phyloP scores from a whole-genome alignment of 2,113 vertebrate genomes.

The Neopipo cinnamomea region DNA sequence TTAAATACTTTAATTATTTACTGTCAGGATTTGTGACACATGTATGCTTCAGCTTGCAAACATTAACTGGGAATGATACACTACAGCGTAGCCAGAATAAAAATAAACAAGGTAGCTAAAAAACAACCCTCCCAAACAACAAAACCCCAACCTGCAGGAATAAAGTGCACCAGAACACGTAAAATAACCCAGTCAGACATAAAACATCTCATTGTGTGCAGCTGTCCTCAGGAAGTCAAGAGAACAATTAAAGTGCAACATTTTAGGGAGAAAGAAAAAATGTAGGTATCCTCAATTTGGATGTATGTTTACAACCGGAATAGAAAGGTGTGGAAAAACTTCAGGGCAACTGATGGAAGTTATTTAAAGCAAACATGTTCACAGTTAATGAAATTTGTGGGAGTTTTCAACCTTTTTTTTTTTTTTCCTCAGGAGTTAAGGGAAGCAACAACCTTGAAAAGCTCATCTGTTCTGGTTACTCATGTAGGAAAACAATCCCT shows the following conservation, averaged over 20 bases:
- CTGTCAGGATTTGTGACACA: constrained; percentile 71
- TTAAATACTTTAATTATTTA: constrained; percentile 77
- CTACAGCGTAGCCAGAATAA: constrained; percentile 14
- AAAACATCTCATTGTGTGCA: background rate
- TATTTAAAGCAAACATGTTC: constrained; percentile 51
- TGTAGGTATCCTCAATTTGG: background rate
- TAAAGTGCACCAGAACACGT: background rate
- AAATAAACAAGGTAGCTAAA: constrained; percentile 49
- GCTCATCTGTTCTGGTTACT: constrained; percentile 66
- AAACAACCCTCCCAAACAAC: background rate
- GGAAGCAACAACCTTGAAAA: constrained; percentile 68
- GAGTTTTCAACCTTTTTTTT: constrained; percentile 38
- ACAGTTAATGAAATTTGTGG: constrained; percentile 57
- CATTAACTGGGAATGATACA: constrained; percentile 43
- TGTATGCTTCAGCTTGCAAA: constrained; percentile 62
- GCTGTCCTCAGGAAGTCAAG: background rate
- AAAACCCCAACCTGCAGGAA: background rate
- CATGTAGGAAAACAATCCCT: constrained; percentile 26
- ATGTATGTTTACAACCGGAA: background rate
- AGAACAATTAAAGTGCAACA: background rate
- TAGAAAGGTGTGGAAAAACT: constrained; percentile 11
- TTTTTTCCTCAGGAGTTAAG: constrained; percentile 41
- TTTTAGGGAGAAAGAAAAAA: background rate
- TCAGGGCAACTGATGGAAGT: constrained; percentile 43
- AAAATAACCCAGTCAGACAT: background rate